These are phyloP conservation scores for Perca fluviatilis DNA, from an alignment of 2,113 vertebrate species.

Conservation along the genomic window DNA sequence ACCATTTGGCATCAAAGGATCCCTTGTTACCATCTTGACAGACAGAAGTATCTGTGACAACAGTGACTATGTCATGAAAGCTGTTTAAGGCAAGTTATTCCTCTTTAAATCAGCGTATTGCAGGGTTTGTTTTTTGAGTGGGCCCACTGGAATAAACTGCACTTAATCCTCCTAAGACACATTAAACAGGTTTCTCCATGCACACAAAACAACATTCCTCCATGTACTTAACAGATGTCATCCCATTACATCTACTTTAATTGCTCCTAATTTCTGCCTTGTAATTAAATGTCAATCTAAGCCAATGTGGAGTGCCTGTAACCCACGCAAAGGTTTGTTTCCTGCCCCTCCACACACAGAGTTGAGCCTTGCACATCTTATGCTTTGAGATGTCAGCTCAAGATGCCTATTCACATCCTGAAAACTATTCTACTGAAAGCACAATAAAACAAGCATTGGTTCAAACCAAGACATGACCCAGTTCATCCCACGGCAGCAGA, in stretches of 20 bases:
- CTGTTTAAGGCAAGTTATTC: background rate
- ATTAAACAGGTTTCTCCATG: constrained; percentile 1
- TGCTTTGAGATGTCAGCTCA: constrained; percentile 46
- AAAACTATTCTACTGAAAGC: constrained; percentile 46
- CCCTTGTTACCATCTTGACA: constrained; percentile 37
- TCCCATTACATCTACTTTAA: constrained; percentile 20
- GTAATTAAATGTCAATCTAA: background rate
- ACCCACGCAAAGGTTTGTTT: constrained; percentile 16
- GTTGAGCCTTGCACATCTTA: constrained; percentile 21
- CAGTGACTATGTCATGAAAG: constrained; percentile 4
- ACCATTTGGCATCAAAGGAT: constrained; percentile 30
- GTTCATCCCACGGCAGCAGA: constrained; percentile 30
- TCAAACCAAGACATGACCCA: constrained; percentile 59
- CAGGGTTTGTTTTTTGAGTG: constrained; percentile 1
- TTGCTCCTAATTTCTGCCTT: constrained; percentile 17
- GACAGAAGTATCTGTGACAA: constrained; percentile 35
- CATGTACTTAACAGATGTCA: constrained; percentile 16
- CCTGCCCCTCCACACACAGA: background rate
- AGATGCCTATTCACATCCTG: constrained; percentile 14
- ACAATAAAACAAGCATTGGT: constrained; percentile 58
- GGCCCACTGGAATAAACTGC: background rate
- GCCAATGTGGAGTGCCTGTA: background rate
- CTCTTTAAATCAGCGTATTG: constrained; percentile 1
- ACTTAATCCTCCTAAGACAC: constrained; percentile 29
- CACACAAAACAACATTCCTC: constrained; percentile 2